Evolutionary conservation across 2,113 vertebrate species (phyloP).

Genomic region (Alethe castanea): DNA sequence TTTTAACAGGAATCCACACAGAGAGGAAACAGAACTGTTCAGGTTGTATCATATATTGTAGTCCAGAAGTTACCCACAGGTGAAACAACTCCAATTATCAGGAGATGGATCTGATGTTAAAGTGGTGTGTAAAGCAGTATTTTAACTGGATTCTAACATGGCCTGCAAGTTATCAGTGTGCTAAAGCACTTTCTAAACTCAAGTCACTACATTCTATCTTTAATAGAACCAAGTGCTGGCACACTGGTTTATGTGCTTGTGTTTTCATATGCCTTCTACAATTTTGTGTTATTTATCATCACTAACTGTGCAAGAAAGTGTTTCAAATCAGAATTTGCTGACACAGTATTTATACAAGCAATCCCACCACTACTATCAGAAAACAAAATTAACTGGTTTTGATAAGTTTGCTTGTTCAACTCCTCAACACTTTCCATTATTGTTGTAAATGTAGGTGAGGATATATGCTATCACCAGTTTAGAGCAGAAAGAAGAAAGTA

Average conservation of each 20-base stretch:
- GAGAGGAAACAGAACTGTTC: neutral
- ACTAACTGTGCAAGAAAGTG: neutral
- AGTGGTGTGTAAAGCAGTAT: neutral
- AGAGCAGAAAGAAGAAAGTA: neutral
- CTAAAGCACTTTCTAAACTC: neutral
- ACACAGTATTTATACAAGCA: neutral
- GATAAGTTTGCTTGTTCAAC: neutral
- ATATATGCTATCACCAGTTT: neutral
- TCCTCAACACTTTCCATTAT: neutral
- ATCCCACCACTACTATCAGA: neutral
- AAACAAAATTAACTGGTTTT: neutral
- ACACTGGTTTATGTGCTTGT: neutral
- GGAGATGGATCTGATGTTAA: neutral
- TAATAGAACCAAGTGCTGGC: neutral
- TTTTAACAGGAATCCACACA: neutral
- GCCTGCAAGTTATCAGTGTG: neutral
- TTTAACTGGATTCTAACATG: neutral
- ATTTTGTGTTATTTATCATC: neutral
- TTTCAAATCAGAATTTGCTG: neutral
- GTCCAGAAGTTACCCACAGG: neutral
- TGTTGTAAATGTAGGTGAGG: neutral
- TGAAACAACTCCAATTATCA: neutral
- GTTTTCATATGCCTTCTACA: neutral
- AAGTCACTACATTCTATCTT: neutral
- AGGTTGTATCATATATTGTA: neutral